Conservation (phyloP, 2,113 vertebrate species). For the Polyodon spathula region DNA sequence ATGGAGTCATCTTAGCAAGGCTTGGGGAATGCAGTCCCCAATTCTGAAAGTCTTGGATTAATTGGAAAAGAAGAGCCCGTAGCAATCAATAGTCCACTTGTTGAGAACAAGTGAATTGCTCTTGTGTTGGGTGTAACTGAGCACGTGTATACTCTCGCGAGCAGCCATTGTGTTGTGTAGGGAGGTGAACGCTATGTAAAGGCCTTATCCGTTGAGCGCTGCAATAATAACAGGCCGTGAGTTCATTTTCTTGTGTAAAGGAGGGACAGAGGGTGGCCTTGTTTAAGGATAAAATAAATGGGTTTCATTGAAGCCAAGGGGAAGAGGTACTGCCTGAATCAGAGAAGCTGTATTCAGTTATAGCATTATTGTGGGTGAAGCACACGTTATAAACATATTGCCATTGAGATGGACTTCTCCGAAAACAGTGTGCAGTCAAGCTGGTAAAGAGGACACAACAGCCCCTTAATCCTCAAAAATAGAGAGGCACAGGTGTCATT, state of each 20-base stretch:
- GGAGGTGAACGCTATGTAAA: slow-evolving; percentile 30
- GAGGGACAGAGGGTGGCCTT: slow-evolving; percentile 36
- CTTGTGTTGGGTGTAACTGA: slow-evolving; percentile 58
- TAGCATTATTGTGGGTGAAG: not conserved
- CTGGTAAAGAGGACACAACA: not conserved
- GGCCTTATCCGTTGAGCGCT: slow-evolving; percentile 25
- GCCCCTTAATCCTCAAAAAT: not conserved
- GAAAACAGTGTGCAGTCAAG: slow-evolving; percentile 29
- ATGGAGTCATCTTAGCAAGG: not conserved
- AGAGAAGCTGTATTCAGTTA: not conserved
- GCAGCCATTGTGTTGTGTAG: slow-evolving; percentile 46
- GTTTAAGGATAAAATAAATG: slow-evolving; percentile 19
- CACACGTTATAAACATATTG: not conserved
- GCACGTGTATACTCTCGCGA: slow-evolving; percentile 55
- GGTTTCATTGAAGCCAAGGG: not conserved
- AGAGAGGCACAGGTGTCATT: no score
- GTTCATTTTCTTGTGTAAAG: slow-evolving; percentile 23
- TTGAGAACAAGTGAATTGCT: slow-evolving; percentile 66
- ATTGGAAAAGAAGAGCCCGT: slow-evolving; percentile 41
- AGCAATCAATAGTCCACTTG: slow-evolving; percentile 68
- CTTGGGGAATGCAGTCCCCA: slow-evolving; percentile 11
- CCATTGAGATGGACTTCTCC: not conserved
- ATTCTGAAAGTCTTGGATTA: slow-evolving; percentile 14
- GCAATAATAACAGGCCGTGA: slow-evolving; percentile 27
- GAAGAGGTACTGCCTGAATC: not conserved